These are phyloP conservation scores for Pseudomyrmex flavicornis DNA, from an alignment of 1,140 invertebrate species.

Conservation along the genomic window DNA sequence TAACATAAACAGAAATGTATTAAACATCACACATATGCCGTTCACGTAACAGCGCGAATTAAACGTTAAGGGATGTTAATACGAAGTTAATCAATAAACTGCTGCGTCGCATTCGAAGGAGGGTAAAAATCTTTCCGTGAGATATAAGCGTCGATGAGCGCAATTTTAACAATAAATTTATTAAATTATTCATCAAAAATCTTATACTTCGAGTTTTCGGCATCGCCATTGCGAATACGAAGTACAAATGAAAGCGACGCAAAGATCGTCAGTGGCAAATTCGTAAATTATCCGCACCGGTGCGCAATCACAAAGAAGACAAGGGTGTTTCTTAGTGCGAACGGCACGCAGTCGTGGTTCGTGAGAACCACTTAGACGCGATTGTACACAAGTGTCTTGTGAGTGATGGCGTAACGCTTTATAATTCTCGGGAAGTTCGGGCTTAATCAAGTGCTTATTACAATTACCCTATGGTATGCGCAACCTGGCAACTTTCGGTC, in stretches of 20 bases:
- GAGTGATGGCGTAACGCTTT: slow-evolving; percentile 47
- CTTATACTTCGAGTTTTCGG: too few relatives aligned
- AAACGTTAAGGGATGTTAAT: neutral
- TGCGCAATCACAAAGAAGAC: slow-evolving; percentile 58
- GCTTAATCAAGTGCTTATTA: slow-evolving; percentile 72
- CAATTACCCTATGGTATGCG: slow-evolving; percentile 54
- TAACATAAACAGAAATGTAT: neutral
- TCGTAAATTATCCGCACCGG: slow-evolving; percentile 58
- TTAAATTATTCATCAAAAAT: too few relatives aligned
- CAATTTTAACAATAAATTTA: too few relatives aligned
- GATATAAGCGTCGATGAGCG: too few relatives aligned
- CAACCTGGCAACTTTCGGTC: slow-evolving; percentile 45
- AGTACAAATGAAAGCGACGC: neutral
- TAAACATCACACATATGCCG: neutral
- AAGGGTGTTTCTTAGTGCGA: neutral
- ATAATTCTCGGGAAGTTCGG: slow-evolving; percentile 57
- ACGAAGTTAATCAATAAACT: too few relatives aligned
- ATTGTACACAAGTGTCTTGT: slow-evolving; percentile 43
- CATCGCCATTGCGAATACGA: neutral
- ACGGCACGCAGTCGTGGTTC: slow-evolving; percentile 26
- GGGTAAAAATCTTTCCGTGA: too few relatives aligned
- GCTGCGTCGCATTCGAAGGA: too few relatives aligned
- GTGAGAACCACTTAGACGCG: slow-evolving; percentile 16
- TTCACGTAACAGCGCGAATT: neutral
- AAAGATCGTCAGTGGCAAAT: slow-evolving; percentile 29